A percentile compares a stretch with the other conserved stretches of the same genome.
Conservation (phyloP, 2,888 invertebrate species). For the Temnothorax ravouxi region DNA sequence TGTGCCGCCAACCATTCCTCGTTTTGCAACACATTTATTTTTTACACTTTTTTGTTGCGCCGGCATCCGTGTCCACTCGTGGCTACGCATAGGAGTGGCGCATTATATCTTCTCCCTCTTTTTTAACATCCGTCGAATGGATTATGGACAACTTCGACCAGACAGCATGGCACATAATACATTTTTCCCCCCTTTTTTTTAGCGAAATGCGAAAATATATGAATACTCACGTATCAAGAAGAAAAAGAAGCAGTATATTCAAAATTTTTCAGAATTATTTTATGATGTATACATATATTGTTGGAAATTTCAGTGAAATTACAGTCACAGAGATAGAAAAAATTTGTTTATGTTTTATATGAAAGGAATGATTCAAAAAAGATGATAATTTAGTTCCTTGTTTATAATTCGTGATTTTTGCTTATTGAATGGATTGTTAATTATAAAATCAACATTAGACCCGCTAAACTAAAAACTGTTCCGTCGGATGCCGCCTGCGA, state of each 20-base stretch:
- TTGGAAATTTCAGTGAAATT: not conserved
- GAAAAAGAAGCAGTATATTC: not conserved
- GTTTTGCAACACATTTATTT: conserved; percentile 32
- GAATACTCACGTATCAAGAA: not conserved
- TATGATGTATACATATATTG: not conserved
- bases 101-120: conserved; percentile 30
- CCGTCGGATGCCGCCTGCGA: not conserved
- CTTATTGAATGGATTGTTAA: not conserved
- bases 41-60: conserved; percentile 36
- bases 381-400: not conserved
- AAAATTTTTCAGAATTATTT: not conserved
- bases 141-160: not conserved
- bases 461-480: not conserved
- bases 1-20: conserved; percentile 23
- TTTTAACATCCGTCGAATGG: conserved; percentile 21
- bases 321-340: not conserved
- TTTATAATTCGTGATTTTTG: not conserved
- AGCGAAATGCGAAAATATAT: not conserved
- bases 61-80: conserved; percentile 34
- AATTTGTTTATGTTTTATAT: not conserved
- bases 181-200: not conserved
- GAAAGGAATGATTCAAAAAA: not conserved
- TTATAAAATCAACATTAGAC: not conserved
- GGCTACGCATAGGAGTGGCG: conserved; percentile 7
- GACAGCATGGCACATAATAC: not conserved